Evolutionary conservation across 2,888 invertebrate genomes (phyloP).

Genomic region (Eumacrocentrus americanus): DNA sequence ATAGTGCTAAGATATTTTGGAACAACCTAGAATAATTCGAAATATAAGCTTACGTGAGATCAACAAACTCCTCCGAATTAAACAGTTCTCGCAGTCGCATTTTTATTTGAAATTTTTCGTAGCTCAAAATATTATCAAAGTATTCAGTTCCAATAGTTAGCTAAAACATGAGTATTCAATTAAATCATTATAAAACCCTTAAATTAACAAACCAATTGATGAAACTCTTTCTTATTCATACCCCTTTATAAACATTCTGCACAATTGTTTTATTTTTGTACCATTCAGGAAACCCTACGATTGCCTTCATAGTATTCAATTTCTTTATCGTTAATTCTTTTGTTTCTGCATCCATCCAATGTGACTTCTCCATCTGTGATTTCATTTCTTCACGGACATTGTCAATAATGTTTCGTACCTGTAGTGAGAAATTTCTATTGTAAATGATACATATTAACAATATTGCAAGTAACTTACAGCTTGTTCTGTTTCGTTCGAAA

Average conservation of each 20-base stretch:
- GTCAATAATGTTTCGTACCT: slow-evolving; percentile 63
- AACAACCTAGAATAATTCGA: neutral
- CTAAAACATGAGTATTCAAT: neutral
- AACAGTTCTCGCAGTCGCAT: neutral
- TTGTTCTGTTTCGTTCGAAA: neutral
- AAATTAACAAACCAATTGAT: neutral
- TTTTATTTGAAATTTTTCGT: slow-evolving; percentile 16
- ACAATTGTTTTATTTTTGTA: slow-evolving; percentile 62
- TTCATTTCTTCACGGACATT: slow-evolving; percentile 64
- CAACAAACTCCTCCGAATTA: neutral
- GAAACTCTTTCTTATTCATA: slow-evolving; percentile 44
- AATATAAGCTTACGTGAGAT: neutral
- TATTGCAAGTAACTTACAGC: slow-evolving; percentile 18
- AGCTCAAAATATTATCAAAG: slow-evolving; percentile 32
- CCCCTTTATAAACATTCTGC: slow-evolving; percentile 63
- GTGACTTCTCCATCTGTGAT: slow-evolving; percentile 61
- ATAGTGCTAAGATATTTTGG: no score
- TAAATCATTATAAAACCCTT: neutral
- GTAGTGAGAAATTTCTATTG: neutral
- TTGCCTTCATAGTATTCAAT: slow-evolving; percentile 61
- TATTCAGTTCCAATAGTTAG: slow-evolving; percentile 27
- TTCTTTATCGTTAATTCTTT: slow-evolving; percentile 64
- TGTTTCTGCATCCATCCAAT: slow-evolving; percentile 67
- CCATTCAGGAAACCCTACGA: slow-evolving; percentile 68
- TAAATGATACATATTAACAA: neutral